Conservation (phyloP, 2,888 invertebrate genomes). For the Elegia similella region DNA sequence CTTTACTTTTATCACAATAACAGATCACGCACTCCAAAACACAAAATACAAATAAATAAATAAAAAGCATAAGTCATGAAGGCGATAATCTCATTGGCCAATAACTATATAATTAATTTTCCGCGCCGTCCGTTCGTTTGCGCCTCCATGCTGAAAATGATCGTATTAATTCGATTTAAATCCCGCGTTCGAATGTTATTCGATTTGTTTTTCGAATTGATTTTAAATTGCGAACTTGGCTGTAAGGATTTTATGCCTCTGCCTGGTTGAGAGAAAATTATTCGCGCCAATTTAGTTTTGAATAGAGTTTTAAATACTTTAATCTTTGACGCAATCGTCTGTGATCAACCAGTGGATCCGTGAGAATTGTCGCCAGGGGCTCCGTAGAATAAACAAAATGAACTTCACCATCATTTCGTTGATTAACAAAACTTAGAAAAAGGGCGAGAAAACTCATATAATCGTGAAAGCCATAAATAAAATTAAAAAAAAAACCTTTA, state of each 20-base stretch:
- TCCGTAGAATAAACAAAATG: too few species aligned
- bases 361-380: too few species aligned
- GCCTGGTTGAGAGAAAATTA: neutral
- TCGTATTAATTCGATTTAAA: slow-evolving; percentile 13
- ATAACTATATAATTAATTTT: slow-evolving; percentile 35
- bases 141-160: slow-evolving; percentile 13
- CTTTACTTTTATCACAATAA: neutral
- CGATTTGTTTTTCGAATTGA: slow-evolving; percentile 7
- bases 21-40: neutral
- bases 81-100: slow-evolving; percentile 32
- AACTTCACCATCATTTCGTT: too few species aligned
- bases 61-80: slow-evolving; percentile 3
- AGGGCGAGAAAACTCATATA: too few species aligned
- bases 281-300: too few species aligned
- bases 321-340: too few species aligned
- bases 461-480: too few species aligned
- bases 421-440: too few species aligned
- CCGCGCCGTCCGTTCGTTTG: slow-evolving; percentile 28
- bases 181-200: slow-evolving; percentile 1
- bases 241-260: neutral
- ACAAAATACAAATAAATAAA: neutral
- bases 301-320: too few species aligned
- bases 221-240: slow-evolving; percentile 1
- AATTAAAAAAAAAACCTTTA: too few species aligned
- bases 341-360: too few species aligned